A percentile compares a stretch with the other conserved stretches of the same genome.
phyloP scores from a whole-genome alignment of 2,113 vertebrate genomes.

The Limanda limanda region DNA sequence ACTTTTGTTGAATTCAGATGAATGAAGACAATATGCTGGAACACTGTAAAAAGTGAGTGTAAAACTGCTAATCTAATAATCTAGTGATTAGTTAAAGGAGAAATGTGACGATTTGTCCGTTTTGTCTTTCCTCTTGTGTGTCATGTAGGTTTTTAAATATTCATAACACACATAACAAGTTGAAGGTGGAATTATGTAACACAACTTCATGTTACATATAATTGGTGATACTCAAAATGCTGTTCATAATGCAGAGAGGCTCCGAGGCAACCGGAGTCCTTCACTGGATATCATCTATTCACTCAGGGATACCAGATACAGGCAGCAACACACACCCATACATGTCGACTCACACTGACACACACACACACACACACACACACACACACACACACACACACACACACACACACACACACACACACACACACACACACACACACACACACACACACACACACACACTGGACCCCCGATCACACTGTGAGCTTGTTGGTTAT shows the following conservation, averaged over 20 bases:
- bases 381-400: background rate
- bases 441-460: too few relatives aligned
- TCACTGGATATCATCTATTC: background rate
- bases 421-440: too few relatives aligned
- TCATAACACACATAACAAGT: too few relatives aligned
- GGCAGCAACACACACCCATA: constrained; percentile 2
- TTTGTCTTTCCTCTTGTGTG: too few relatives aligned
- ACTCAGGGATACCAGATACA: constrained; percentile 3
- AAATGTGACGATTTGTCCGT: too few relatives aligned
- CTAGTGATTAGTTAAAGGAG: too few relatives aligned
- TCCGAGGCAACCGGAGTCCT: constrained; percentile 3
- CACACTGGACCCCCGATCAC: background rate
- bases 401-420: background rate
- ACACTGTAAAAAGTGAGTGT: background rate
- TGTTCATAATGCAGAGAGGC: too few relatives aligned
- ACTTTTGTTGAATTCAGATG: background rate
- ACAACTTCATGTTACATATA: background rate
- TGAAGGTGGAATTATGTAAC: too few relatives aligned
- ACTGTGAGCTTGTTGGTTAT: background rate
- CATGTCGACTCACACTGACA: background rate
- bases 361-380: too few relatives aligned
- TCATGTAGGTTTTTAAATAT: too few relatives aligned
- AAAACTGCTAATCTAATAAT: too few relatives aligned
- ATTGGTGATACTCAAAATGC: background rate
- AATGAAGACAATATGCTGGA: background rate